Evolutionary conservation across 2,797 vertebrate species (phyloP), one percentile per base, ranked within the genome.

Genomic region (Sebastes cheni): DNA sequence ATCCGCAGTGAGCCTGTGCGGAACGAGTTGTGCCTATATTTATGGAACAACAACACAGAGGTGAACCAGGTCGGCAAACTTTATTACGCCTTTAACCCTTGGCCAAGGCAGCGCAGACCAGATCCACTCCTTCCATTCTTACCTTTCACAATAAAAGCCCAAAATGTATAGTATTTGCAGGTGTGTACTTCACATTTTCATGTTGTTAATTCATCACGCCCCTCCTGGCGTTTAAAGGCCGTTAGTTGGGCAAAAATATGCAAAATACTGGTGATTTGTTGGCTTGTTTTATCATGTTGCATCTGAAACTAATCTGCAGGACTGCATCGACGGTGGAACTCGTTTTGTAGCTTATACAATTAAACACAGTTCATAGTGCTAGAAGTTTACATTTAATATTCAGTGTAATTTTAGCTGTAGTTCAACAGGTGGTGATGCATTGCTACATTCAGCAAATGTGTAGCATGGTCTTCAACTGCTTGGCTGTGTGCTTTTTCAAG

Each of bases 351-450:
- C 71, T 30, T 8, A 22, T 20, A 30, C 32, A 56, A 27, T 56
- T 34, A 29, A 68, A 75, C 32, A 11, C 9, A 65, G 22, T 66
- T 62, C 1, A 25, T 9, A 18, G 2, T 13, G n/a, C 27, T 7
- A 30, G 1, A 46, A 1, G 27, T 64, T 86, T 54, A 29, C 59
- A 42, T 86, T 58, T 20, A 39, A 65, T 78, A 55, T 56, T 39
- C 54, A 20, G 12, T n/a, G 13, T 72, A 11, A 74, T 61, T 77
- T 65, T 64, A 65, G 39, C 20, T 58, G 13, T 32, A 56, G 22
- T 75, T 74, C 64, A 87, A 85, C 81, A 86, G 52, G 79, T 90
- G 71, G 68, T 46, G 42, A 76, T 88, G 72, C 83, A 81, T 66
- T 42, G 66, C 71, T 75, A 42, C 59, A 80, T 82, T 85, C 60